Conservation (phyloP, 2,113 vertebrate genomes). For the Seriola dumerili region DNA sequence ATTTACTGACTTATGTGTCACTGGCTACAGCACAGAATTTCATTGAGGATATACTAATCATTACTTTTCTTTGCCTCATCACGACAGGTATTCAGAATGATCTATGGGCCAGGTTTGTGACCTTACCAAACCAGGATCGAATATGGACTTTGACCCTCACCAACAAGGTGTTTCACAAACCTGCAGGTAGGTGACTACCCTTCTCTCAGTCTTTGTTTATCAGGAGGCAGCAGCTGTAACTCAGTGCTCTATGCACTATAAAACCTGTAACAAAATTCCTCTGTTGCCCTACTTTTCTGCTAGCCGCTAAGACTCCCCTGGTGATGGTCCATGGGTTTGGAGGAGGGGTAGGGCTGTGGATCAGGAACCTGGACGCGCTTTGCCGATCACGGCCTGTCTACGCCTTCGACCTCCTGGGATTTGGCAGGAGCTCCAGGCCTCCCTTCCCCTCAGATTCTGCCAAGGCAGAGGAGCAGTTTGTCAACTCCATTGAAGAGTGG, state of each 20-base stretch:
- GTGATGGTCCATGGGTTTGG: constrained; percentile 95
- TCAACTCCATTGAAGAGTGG: constrained; percentile 90
- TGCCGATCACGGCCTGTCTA: constrained; percentile 83
- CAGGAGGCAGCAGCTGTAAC: background rate
- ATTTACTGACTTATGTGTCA: background rate
- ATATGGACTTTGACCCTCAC: constrained; percentile 92
- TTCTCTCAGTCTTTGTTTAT: constrained; percentile 2
- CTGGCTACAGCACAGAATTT: background rate
- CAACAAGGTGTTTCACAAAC: constrained; percentile 71
- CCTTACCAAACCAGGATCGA: constrained; percentile 87
- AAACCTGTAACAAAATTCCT: too few relatives aligned
- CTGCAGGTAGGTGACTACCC: constrained; percentile 50
- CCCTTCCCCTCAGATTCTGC: constrained; percentile 86
- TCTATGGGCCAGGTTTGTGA: constrained; percentile 90
- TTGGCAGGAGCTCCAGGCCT: constrained; percentile 91
- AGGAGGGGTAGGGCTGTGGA: constrained; percentile 92
- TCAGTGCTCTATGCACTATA: background rate
- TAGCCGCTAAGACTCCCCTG: constrained; percentile 85
- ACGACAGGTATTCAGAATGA: constrained; percentile 89
- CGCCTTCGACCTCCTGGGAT: constrained; percentile 92
- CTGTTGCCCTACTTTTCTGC: background rate
- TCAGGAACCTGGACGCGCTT: constrained; percentile 89
- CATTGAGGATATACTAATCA: background rate
- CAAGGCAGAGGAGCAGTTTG: constrained; percentile 89
- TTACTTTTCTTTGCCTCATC: background rate